A percentile compares a stretch with the other conserved stretches of the same genome.
Conservation (phyloP, 2,888 invertebrate genomes). For the Volucella inflata region DNA sequence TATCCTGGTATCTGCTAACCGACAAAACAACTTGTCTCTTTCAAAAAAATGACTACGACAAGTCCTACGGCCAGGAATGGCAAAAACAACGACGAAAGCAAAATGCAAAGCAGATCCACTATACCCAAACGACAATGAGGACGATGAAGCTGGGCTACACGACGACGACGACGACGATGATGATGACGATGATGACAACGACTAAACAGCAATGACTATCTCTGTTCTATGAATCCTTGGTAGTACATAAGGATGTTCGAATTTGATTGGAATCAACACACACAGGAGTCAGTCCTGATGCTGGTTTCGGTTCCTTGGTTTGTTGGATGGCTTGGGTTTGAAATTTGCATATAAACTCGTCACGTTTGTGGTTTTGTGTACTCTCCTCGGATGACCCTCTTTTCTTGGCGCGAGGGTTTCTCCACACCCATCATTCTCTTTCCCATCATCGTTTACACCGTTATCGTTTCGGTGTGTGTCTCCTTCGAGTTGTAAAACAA, state of each 20-base stretch:
- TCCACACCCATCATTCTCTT: constrained; percentile 29
- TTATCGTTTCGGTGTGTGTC: constrained; percentile 19
- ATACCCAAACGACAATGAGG: constrained; percentile 59
- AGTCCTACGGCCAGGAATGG: constrained; percentile 55
- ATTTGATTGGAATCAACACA: constrained; percentile 70
- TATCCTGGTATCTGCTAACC: constrained; percentile 69
- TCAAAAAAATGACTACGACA: constrained; percentile 58
- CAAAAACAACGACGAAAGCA: constrained; percentile 45
- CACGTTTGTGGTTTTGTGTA: constrained; percentile 73
- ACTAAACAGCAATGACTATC: constrained; percentile 10
- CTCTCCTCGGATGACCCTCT: constrained; percentile 64
- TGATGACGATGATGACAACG: constrained; percentile 17
- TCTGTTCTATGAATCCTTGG: constrained; percentile 23
- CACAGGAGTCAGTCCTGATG: constrained; percentile 18
- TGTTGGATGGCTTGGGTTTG: constrained; percentile 41
- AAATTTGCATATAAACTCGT: constrained; percentile 73
- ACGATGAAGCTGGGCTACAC: constrained; percentile 21
- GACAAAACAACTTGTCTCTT: constrained; percentile 72
- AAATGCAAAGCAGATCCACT: constrained; percentile 45
- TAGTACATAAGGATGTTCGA: constrained; percentile 60
- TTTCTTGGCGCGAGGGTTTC: constrained; percentile 31
- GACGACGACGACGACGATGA: constrained; percentile 31
- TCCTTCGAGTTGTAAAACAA: constrained; percentile 64
- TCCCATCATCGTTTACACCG: constrained; percentile 39
- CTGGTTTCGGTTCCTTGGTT: constrained; percentile 55